A percentile compares a stretch with the other conserved stretches of the same genome.
These are phyloP conservation scores for Parochlus steinenii DNA, from an alignment of 2,888 invertebrate genomes.

Conservation along the genomic window DNA sequence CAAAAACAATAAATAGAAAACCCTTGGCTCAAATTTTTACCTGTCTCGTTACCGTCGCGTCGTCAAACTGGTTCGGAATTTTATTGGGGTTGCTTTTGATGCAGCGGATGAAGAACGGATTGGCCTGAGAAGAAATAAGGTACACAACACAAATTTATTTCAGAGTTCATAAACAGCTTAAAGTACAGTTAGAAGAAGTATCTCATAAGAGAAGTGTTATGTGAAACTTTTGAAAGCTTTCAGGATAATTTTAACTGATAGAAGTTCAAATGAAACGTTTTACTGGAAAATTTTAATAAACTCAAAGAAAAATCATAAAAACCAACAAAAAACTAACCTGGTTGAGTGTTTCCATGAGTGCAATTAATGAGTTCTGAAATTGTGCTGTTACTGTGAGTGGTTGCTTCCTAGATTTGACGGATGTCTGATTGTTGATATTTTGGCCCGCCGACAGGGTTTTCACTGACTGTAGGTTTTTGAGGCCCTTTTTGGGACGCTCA, in stretches of 20 bases:
- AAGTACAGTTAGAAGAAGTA: too few relatives aligned
- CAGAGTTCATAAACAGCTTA: too few relatives aligned
- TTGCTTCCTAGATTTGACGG: constrained; percentile 57
- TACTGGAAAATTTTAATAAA: neutral
- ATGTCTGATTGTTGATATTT: constrained; percentile 21
- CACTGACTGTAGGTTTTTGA: constrained; percentile 81
- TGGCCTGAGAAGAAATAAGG: constrained; percentile 24
- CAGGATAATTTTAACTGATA: too few relatives aligned
- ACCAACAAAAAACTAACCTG: constrained; percentile 29
- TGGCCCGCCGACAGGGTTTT: constrained; percentile 62
- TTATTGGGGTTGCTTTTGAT: constrained; percentile 93
- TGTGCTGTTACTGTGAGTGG: constrained; percentile 88
- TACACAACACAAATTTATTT: neutral
- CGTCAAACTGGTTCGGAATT: constrained; percentile 82
- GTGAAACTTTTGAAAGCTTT: too few relatives aligned
- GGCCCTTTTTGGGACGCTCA: constrained; percentile 67
- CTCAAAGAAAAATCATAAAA: too few relatives aligned
- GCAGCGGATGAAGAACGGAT: constrained; percentile 53
- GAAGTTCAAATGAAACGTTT: too few relatives aligned
- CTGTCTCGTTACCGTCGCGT: constrained; percentile 74
- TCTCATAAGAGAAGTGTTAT: too few relatives aligned
- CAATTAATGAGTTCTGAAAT: constrained; percentile 82
- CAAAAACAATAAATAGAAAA: too few relatives aligned
- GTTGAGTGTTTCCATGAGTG: constrained; percentile 85
- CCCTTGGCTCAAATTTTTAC: constrained; percentile 15